phyloP scores from a whole-genome alignment of 2,888 invertebrate genomes.

The Campoletis raptor region DNA sequence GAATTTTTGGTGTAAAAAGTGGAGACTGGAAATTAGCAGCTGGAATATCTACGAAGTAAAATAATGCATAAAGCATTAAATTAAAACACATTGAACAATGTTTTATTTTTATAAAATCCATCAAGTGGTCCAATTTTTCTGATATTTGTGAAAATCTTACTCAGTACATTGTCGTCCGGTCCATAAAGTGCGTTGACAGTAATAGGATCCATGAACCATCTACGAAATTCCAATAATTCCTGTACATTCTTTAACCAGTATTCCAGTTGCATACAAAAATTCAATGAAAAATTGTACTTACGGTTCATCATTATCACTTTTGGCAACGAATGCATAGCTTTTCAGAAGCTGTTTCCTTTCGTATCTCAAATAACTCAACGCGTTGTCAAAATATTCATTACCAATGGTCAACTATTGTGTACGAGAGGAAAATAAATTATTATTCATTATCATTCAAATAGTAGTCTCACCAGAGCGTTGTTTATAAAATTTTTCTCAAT shows the following conservation, averaged over 20 bases:
- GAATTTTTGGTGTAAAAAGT: constrained; percentile 65
- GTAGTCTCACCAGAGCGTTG: no score
- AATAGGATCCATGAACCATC: constrained; percentile 56
- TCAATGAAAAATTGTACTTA: constrained; percentile 9
- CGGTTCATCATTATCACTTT: constrained; percentile 4
- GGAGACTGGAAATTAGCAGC: constrained; percentile 71
- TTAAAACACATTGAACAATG: background rate
- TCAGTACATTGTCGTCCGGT: constrained; percentile 81
- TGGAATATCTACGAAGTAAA: constrained; percentile 59
- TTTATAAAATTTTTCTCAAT: no score
- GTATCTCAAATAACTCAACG: constrained; percentile 63
- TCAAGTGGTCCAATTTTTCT: background rate
- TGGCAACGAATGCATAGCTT: background rate
- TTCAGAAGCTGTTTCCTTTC: constrained; percentile 30
- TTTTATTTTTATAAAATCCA: background rate
- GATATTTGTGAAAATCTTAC: constrained; percentile 43
- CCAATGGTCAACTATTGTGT: constrained; percentile 62
- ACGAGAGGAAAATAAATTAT: background rate
- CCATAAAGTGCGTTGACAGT: constrained; percentile 66
- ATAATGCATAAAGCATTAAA: constrained; percentile 5
- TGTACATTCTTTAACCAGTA: background rate
- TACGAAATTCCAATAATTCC: constrained; percentile 16
- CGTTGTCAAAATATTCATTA: constrained; percentile 64
- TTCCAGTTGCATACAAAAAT: background rate
- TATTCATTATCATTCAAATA: background rate